phyloP scores from a whole-genome alignment of 2,113 vertebrate genomes.

The Meleagris gallopavo region DNA sequence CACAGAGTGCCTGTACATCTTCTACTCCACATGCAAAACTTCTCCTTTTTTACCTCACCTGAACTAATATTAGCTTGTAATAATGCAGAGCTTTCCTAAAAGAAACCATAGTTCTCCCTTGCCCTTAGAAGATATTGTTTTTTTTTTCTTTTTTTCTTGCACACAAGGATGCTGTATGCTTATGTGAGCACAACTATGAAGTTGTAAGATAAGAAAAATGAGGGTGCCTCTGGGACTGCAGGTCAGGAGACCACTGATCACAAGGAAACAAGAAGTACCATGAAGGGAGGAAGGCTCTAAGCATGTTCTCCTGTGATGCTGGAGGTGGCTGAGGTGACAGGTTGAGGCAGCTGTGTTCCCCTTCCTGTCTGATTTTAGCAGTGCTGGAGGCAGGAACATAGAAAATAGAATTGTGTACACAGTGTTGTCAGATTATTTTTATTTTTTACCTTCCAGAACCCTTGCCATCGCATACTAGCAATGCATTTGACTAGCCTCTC shows the following conservation, averaged over 20 bases:
- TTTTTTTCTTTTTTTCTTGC: not conserved
- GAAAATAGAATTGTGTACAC: not conserved
- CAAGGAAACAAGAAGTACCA: not conserved
- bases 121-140: not conserved
- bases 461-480: not conserved
- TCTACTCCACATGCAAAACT: not conserved
- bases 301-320: not conserved
- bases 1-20: not conserved
- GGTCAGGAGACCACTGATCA: not conserved
- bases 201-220: not conserved
- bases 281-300: not conserved
- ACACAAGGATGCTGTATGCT: not conserved
- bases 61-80: not conserved
- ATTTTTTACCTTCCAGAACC: not conserved
- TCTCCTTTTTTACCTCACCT: not conserved
- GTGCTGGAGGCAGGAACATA: not conserved
- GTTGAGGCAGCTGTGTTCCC: not conserved
- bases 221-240: accelerated
- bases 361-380: not conserved
- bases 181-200: not conserved
- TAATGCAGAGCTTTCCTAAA: not conserved
- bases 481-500: not conserved
- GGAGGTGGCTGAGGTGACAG: not conserved
- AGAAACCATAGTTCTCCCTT: not conserved
- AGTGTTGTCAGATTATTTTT: not conserved